Conservation (phyloP, 2,797 vertebrate species). For the Notolepis coatsorum region DNA sequence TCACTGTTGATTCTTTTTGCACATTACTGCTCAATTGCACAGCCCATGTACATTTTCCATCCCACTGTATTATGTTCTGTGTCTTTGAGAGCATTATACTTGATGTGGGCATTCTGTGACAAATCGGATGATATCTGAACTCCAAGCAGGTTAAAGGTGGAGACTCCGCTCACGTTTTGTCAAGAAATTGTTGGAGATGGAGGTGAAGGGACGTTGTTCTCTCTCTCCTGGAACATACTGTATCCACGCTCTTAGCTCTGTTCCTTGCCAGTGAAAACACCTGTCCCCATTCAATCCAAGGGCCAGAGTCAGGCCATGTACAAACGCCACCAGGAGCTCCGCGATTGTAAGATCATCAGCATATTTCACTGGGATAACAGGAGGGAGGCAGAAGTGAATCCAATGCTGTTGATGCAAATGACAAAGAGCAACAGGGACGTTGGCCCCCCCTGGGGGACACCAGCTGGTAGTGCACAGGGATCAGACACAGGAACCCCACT, state of each 20-base stretch:
- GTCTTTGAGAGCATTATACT: background rate
- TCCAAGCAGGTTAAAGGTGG: background rate
- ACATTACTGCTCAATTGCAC: too few relatives aligned
- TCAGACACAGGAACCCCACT: background rate
- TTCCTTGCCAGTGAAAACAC: background rate
- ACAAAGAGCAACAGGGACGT: too few relatives aligned
- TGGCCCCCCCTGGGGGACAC: too few relatives aligned
- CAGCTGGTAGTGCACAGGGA: background rate
- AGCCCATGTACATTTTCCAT: too few relatives aligned
- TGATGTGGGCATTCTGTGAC: too few relatives aligned
- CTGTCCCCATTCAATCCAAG: background rate
- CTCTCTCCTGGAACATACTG: too few relatives aligned
- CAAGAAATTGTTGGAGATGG: too few relatives aligned
- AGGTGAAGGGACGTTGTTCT: too few relatives aligned
- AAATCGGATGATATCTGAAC: background rate
- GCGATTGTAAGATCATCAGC: background rate
- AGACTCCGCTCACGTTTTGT: background rate
- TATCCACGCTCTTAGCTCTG: background rate
- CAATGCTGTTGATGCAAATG: too few relatives aligned
- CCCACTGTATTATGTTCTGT: too few relatives aligned
- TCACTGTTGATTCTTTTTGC: too few relatives aligned
- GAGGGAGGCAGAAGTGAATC: background rate
- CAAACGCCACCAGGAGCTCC: background rate
- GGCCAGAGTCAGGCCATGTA: background rate
- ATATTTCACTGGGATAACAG: background rate